A percentile compares a stretch with the other conserved stretches of the same genome.
Evolutionary conservation across 2,113 vertebrate genomes (phyloP).

Genomic region (Carollia perspicillata): DNA sequence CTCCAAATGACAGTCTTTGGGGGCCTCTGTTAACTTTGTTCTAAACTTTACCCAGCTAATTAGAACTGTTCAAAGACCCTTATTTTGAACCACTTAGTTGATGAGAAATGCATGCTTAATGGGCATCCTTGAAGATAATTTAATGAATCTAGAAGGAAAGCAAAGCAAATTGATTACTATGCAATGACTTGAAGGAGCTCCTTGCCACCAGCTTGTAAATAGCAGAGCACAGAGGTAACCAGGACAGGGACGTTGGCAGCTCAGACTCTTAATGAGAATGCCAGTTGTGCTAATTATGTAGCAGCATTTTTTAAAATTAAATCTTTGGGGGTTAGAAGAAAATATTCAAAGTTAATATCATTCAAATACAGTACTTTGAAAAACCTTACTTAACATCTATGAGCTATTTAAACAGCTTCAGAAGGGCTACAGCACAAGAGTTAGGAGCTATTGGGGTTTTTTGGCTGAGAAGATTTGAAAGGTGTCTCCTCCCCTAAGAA

Average conservation of each 20-base stretch:
- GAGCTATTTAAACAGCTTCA: conserved; percentile 34
- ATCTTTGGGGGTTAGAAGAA: conserved; percentile 35
- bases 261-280: conserved; percentile 62
- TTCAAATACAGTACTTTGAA: conserved; percentile 54
- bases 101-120: conserved; percentile 83
- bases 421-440: not conserved
- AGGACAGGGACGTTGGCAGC: conserved; percentile 37
- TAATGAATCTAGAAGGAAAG: conserved; percentile 81
- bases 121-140: conserved; percentile 79
- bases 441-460: not conserved
- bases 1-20: conserved; percentile 68
- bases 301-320: conserved; percentile 50
- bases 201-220: conserved; percentile 62
- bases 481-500: not conserved
- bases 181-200: conserved; percentile 71
- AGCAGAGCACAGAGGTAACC: conserved; percentile 53
- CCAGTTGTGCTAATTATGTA: conserved; percentile 54
- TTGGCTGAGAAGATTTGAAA: conserved; percentile 41
- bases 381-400: conserved; percentile 23
- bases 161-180: conserved; percentile 78
- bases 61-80: conserved; percentile 80
- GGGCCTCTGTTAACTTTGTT: conserved; percentile 78
- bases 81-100: conserved; percentile 83
- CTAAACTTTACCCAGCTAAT: conserved; percentile 82
- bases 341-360: conserved; percentile 55